Base-by-base conservation (phyloP, 1,140 invertebrate species). In the Rhynchophorus ferrugineus region DNA sequence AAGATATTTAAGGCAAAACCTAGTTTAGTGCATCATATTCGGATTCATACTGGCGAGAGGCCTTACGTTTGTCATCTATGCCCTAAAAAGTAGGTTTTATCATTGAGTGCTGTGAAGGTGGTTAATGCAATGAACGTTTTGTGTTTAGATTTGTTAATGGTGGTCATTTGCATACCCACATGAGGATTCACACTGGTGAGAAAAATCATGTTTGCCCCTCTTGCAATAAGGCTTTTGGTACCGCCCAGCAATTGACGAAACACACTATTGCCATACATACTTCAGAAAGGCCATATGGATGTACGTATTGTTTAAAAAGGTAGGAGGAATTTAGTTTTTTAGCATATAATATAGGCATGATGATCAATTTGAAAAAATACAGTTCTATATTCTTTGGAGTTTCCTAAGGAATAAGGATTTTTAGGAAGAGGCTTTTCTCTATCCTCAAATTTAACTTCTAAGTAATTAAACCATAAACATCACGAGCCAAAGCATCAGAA, bases 231-330 rank as follows among this genome's bases (percentile, higher is more conserved):
- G 74, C 74, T 0, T 78, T 78, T 54, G 65, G 60, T 66, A 77
- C 57, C 61, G 74, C 57, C 0, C 76, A 78, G 49, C 74, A 76
- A 36, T 49, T 78, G 11, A 76, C 75, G 0, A 76, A 78, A 71
- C 76, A 62, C 72, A 79, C 64, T 69, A 79, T 63, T 69, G 86
- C 43, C 77, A 64, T 87, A 24, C 87, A 90, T 60, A 87, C 82
- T 1, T 78, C 78, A 0, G 73, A 80, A 49, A 61, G 73, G 41
- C 78, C 78, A 0, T 78, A 78, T 56, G 64, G 68, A n/a, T 81
- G 79, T 59, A 62, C 58, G 3, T 64, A 71, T 37, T 82, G 79
- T 48, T 38, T 60, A 0, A 67, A 67, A 47, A 46, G 63, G 44
- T 54, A 48, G 11, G 17, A 24, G 19, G 11, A 34, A 45, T 35